Conservation (phyloP, 2,888 invertebrate genomes). For the Julus scanicus region DNA sequence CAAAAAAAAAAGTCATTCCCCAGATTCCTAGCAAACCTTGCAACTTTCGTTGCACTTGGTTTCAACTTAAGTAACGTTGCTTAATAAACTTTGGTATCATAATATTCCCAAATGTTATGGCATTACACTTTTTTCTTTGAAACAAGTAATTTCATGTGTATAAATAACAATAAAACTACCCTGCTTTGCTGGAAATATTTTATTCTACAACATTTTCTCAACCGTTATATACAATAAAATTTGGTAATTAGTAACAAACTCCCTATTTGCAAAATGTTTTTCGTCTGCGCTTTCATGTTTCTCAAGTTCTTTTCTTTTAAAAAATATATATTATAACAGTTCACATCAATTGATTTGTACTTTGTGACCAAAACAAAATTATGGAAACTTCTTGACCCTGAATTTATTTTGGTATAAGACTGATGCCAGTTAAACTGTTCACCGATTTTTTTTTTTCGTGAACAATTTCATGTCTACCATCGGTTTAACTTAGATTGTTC, state of each 20-base stretch:
- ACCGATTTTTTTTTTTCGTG: too few relatives aligned
- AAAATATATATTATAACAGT: background rate
- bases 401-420: background rate
- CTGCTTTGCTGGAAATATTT: background rate
- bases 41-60: background rate
- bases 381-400: background rate
- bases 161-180: background rate
- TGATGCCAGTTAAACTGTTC: background rate
- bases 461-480: too few relatives aligned
- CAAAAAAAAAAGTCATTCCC: background rate
- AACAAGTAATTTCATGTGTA: background rate
- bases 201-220: slow-evolving; percentile 8
- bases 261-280: background rate
- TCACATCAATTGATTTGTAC: background rate
- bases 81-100: background rate
- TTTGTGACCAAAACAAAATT: background rate
- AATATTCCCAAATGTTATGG: background rate
- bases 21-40: background rate
- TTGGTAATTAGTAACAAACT: background rate
- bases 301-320: background rate
- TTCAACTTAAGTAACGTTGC: background rate
- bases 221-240: slow-evolving; percentile 18
- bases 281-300: background rate
- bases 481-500: too few relatives aligned
- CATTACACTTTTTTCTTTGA: background rate